A percentile compares a stretch with the other conserved stretches of the same genome.
Conservation (phyloP, 2,797 vertebrate genomes). For the Galago senegalensis region DNA sequence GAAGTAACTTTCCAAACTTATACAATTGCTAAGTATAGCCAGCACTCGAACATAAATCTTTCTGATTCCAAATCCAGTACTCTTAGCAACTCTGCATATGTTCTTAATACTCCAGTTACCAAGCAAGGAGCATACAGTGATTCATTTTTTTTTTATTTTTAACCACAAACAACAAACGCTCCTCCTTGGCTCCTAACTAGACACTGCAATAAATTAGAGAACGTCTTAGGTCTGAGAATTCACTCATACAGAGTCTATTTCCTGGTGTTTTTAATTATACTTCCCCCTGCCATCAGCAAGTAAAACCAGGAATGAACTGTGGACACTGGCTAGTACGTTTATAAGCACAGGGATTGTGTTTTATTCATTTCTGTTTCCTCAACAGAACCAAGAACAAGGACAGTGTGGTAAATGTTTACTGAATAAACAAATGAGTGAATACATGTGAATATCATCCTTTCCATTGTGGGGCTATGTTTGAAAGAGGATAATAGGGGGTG, state of each 20-base stretch:
- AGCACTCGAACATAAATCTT: background rate
- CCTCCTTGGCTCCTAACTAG: background rate
- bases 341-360: background rate
- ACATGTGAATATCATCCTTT: background rate
- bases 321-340: background rate
- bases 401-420: background rate
- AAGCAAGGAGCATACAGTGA: background rate
- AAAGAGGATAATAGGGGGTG: background rate
- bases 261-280: background rate
- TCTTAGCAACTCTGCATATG: background rate
- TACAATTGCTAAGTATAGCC: background rate
- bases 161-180: background rate
- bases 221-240: background rate
- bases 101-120: background rate
- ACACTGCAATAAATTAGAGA: slow-evolving; percentile 10
- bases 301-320: background rate
- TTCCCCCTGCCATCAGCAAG: background rate
- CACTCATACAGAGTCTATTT: background rate
- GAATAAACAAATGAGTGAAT: background rate
- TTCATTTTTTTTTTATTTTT: slow-evolving; percentile 21
- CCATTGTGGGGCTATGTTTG: background rate
- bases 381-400: slow-evolving; percentile 2
- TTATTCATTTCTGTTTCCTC: slow-evolving; percentile 29
- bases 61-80: background rate
- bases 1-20: background rate